phyloP scores from a whole-genome alignment of 2,888 invertebrate species.

The Phania funesta region DNA sequence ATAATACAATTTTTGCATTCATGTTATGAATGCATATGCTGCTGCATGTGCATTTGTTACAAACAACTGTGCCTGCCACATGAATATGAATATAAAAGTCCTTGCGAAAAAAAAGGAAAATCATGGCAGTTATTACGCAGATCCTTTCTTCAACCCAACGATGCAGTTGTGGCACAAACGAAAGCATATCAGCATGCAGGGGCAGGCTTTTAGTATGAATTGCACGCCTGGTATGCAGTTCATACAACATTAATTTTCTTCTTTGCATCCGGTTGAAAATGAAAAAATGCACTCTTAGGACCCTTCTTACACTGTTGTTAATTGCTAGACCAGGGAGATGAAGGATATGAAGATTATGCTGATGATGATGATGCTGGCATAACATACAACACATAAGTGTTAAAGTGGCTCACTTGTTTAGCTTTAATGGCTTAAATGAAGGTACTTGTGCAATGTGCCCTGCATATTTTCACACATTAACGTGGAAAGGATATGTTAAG shows the following conservation, averaged over 20 bases:
- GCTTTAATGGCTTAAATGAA: conserved; percentile 58
- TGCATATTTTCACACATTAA: conserved; percentile 72
- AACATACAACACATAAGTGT: conserved; percentile 52
- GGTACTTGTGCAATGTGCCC: conserved; percentile 67
- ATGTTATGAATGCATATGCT: conserved; percentile 43
- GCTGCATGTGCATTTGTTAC: conserved; percentile 49
- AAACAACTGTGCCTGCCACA: background rate
- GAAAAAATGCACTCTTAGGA: conserved; percentile 58
- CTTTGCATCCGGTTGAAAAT: conserved; percentile 44
- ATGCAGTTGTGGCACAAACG: background rate
- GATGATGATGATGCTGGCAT: conserved; percentile 13
- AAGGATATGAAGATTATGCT: background rate
- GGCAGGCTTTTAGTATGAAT: background rate
- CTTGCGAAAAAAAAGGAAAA: background rate
- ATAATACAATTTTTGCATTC: conserved; percentile 40
- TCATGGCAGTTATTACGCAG: background rate
- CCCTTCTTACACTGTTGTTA: background rate
- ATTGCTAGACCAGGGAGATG: background rate
- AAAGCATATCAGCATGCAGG: background rate
- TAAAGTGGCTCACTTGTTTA: conserved; percentile 67
- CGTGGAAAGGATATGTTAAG: conserved; percentile 53
- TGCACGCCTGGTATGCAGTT: conserved; percentile 56
- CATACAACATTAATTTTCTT: conserved; percentile 25
- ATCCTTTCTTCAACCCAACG: conserved; percentile 4
- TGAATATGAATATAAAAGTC: conserved; percentile 22